Base-by-base conservation (phyloP, 2,797 vertebrate species). In the Acropternis orthonyx region DNA sequence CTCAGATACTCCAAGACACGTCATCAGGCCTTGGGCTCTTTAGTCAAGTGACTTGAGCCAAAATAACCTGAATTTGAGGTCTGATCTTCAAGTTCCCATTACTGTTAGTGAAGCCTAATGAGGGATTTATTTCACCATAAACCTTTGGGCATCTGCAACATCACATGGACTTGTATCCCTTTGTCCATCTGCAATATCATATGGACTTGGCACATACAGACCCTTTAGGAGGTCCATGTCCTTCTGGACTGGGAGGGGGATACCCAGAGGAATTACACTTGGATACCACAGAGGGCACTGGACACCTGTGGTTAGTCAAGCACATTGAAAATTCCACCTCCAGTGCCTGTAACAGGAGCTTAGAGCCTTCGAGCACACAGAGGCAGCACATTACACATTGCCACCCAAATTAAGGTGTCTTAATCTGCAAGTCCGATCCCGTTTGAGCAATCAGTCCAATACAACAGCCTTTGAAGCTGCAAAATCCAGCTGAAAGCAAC, bases 401-500 rank as follows among this genome's bases (percentile, higher is more conserved):
- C 79, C 94, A 85, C 92, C 74, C 72, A 62, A 48, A 69, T 76
- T 51, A 68, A n/a, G 77, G 34, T 19, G 32, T 37, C 74, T 94
- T 84, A 54, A 95, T 69, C 85, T 88, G 80, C 92, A 92, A 81
- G 48, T 37, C 84, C 79, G 54, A 84, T 88, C 92, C 93, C 13
- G 9, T 49, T 93, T 48, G 80, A 89, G 89, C 81, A 94, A 89
- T 61, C 91, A 72, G 32, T 27, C 71, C 90, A 65, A 68, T 55
- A 54, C 54, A 86, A 37, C 85, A 73, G 20, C 76, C 90, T 97
- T 93, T 95, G 94, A 95, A 97, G 94, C 79, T 93, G 46, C 0
- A 2, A 90, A 95, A 96, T 88, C 46, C 88, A 72, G 72, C 85
- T 59, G 83, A 95, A 95, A 95, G 85, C 94, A 93, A 56, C 78